These are phyloP conservation scores for Pseudomyrmex sp. DNA, from an alignment of 1,140 invertebrate species.

Conservation along the genomic window DNA sequence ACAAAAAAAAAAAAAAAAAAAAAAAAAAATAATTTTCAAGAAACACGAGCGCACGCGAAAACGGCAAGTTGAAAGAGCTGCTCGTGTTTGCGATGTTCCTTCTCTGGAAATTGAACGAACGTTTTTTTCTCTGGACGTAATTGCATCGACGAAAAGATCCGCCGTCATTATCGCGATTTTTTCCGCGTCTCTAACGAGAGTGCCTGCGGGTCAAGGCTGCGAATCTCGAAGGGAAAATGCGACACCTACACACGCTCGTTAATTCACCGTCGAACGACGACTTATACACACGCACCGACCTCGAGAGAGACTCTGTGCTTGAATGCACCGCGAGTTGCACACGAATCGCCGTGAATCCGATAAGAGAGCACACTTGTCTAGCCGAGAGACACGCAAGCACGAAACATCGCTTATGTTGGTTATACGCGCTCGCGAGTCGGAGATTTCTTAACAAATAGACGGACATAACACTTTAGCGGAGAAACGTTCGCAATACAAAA, in stretches of 20 bases:
- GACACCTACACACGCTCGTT: not conserved
- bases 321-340: conserved; percentile 12
- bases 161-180: conserved; percentile 24
- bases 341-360: not conserved
- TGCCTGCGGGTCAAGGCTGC: conserved; percentile 33
- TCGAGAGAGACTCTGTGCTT: not conserved
- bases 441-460: conserved; percentile 5
- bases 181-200: conserved; percentile 42
- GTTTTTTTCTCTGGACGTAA: no score
- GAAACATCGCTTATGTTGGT: not conserved
- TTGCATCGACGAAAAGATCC: no score
- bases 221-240: not conserved
- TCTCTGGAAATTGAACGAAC: no score
- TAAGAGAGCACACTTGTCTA: conserved; percentile 24
- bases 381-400: not conserved
- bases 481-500: not conserved
- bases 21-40: no score
- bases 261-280: no score
- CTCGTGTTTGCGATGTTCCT: no score
- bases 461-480: not conserved
- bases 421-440: not conserved
- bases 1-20: no score
- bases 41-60: no score
- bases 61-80: no score
- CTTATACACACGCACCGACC: no score